phyloP scores from a whole-genome alignment of 2,888 invertebrate genomes.

The Protonemura montana region DNA sequence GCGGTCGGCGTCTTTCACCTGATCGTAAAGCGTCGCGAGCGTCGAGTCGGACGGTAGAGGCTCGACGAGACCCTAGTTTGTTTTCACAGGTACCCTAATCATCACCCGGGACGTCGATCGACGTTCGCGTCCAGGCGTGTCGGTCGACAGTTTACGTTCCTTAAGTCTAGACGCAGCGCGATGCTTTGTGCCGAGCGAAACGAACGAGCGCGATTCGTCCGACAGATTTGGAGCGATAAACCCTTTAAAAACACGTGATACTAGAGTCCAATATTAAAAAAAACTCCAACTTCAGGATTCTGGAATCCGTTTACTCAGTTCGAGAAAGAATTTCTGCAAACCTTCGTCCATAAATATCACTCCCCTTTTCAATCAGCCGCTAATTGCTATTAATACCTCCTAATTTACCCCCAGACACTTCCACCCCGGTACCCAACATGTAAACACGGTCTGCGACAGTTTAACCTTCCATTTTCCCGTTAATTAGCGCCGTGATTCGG shows the following conservation, averaged over 20 bases:
- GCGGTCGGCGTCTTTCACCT: slow-evolving; percentile 24
- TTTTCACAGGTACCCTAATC: background rate
- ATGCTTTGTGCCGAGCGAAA: background rate
- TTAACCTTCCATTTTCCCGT: slow-evolving; percentile 39
- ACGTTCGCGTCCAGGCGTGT: background rate
- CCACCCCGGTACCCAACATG: background rate
- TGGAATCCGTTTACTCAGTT: no score
- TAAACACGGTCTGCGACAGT: background rate
- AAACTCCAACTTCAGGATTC: no score
- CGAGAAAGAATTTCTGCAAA: no score
- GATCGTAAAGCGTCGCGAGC: slow-evolving; percentile 9
- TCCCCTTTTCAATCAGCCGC: background rate
- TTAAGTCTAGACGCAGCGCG: background rate
- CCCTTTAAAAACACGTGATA: no score
- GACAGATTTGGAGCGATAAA: no score
- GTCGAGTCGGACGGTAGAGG: background rate
- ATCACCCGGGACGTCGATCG: background rate
- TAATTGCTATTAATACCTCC: background rate
- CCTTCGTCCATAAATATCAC: background rate
- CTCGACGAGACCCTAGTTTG: background rate
- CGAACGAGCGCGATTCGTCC: no score
- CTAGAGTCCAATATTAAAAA: no score
- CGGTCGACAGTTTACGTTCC: no score
- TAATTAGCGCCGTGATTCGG: slow-evolving; percentile 20
- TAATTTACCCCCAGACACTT: background rate